A percentile compares a stretch with the other conserved stretches of the same genome.
These are phyloP conservation scores for Drosophila pallidifrons DNA, from an alignment of 1,140 invertebrate genomes.

Conservation along the genomic window DNA sequence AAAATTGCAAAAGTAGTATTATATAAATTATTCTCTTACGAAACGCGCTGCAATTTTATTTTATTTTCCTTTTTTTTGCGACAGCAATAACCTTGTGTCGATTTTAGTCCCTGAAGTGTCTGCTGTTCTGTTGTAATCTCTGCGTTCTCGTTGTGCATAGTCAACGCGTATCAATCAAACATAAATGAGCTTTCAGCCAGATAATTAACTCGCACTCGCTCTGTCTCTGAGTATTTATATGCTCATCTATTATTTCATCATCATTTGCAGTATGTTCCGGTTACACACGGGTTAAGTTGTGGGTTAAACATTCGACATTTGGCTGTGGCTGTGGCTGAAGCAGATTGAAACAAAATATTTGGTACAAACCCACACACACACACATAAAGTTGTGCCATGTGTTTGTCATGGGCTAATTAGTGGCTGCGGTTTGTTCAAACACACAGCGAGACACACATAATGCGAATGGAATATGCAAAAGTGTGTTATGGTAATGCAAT, in stretches of 20 bases:
- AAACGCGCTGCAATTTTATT: too few species aligned
- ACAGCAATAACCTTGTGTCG: too few species aligned
- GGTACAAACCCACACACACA: not conserved
- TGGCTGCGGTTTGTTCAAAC: slow-evolving; percentile 22
- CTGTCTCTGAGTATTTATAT: slow-evolving; percentile 35
- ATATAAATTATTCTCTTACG: too few species aligned
- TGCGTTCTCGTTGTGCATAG: not conserved
- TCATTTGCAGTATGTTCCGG: slow-evolving; percentile 4
- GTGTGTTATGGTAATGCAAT: slow-evolving; percentile 53
- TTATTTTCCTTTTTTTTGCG: too few species aligned
- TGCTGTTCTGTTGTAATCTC: not conserved
- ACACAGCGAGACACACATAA: slow-evolving; percentile 8
- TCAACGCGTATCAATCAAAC: slow-evolving; percentile 6
- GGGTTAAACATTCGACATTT: slow-evolving; percentile 33
- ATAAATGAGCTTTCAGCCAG: slow-evolving; percentile 8
- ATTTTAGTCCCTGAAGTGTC: not conserved
- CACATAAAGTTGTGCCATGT: slow-evolving; percentile 14
- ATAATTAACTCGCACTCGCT: slow-evolving; percentile 5
- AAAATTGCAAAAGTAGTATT: too few species aligned
- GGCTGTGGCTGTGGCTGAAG: not conserved
- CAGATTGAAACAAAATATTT: slow-evolving; percentile 36
- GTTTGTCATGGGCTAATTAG: slow-evolving; percentile 47
- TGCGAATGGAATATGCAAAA: slow-evolving; percentile 21
- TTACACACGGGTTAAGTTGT: slow-evolving; percentile 26
- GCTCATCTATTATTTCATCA: slow-evolving; percentile 35